Evolutionary conservation across 2,888 invertebrate species (phyloP).

Genomic region (Camponotus fellah): DNA sequence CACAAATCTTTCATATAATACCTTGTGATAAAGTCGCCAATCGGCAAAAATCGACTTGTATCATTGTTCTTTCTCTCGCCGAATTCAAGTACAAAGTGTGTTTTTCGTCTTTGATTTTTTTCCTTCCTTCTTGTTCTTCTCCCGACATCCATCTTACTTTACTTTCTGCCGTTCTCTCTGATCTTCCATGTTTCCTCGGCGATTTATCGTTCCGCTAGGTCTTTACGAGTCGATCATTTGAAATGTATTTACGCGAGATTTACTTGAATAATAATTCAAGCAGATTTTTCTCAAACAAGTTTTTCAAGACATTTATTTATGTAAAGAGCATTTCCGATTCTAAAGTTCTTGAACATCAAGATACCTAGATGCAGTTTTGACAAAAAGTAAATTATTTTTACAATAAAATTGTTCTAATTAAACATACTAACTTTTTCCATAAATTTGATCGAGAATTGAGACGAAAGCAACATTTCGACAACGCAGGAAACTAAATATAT

Average conservation of each 20-base stretch:
- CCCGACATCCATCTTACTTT: constrained; percentile 35
- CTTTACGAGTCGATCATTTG: constrained; percentile 71
- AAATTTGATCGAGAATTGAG: constrained; percentile 14
- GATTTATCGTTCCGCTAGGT: constrained; percentile 71
- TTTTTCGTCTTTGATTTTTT: constrained; percentile 14
- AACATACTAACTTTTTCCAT: background rate
- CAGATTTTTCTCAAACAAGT: background rate
- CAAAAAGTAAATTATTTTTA: background rate
- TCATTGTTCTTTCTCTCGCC: constrained; percentile 19
- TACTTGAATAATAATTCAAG: constrained; percentile 29
- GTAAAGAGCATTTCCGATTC: background rate
- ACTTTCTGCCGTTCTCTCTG: constrained; percentile 19
- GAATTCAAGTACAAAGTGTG: constrained; percentile 27
- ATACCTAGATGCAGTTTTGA: background rate
- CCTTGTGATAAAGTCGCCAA: constrained; percentile 2
- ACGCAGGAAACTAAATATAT: background rate
- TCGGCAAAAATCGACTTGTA: constrained; percentile 31
- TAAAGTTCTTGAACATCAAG: constrained; percentile 8
- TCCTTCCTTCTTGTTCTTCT: constrained; percentile 17
- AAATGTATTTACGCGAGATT: constrained; percentile 65
- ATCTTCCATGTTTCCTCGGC: constrained; percentile 59
- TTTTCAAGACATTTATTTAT: background rate
- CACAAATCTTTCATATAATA: constrained; percentile 13
- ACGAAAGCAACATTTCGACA: constrained; percentile 14
- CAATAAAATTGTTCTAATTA: constrained; percentile 12